Conservation (phyloP, 1,140 invertebrate genomes). For the Nasonia giraulti region DNA sequence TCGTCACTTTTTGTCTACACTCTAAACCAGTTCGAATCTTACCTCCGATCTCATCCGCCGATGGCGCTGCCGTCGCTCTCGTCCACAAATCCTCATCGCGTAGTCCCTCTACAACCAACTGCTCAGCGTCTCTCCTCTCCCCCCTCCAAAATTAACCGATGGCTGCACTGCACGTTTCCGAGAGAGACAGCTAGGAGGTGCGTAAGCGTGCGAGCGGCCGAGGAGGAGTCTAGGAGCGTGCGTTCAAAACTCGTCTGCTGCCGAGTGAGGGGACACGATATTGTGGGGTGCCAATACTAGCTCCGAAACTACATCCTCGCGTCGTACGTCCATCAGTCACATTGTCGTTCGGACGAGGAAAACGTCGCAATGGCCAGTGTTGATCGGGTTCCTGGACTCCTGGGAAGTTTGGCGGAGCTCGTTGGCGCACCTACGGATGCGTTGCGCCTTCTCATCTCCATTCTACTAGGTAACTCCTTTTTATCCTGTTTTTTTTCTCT, state of each 20-base stretch:
- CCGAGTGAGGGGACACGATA: no score
- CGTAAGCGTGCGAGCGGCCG: not conserved
- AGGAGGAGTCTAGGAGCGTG: not conserved
- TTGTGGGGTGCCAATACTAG: no score
- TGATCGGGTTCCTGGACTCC: not conserved
- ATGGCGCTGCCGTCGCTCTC: not conserved
- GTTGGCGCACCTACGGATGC: slow-evolving; percentile 78
- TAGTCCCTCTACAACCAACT: no score
- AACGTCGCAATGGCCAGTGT: not conserved
- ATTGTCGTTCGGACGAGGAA: not conserved
- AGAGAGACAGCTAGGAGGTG: no score
- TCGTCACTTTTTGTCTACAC: not conserved
- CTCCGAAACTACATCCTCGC: not conserved
- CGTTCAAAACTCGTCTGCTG: not conserved
- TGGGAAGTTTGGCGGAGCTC: slow-evolving; percentile 60
- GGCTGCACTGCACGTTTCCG: not conserved
- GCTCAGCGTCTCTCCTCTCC: not conserved
- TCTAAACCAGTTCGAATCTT: no score
- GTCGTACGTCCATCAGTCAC: not conserved
- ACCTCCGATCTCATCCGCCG: not conserved
- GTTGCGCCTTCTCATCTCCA: slow-evolving; percentile 80
- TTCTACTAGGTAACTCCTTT: slow-evolving; percentile 77
- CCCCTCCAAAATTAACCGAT: not conserved
- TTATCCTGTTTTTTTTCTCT: not conserved
- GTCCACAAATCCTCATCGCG: no score